A percentile compares a stretch with the other conserved stretches of the same genome.
phyloP scores from a whole-genome alignment of 2,113 vertebrate genomes.

The Pithys albifrons region DNA sequence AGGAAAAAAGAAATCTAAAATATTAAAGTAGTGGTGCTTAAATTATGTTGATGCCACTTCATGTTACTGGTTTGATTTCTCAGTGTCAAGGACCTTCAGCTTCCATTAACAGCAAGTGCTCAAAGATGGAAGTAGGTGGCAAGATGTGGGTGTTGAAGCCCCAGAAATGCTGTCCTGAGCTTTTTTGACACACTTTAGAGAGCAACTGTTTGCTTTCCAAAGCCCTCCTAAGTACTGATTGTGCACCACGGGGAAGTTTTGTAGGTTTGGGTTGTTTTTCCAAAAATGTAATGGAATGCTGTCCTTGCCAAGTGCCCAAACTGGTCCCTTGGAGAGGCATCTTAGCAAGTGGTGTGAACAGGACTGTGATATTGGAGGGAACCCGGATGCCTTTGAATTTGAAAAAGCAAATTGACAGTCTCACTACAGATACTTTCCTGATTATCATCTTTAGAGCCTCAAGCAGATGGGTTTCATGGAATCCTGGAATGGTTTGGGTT shows the following conservation, averaged over 20 bases:
- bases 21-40: not conserved
- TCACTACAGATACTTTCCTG: not conserved
- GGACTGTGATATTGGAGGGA: not conserved
- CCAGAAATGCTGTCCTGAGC: not conserved
- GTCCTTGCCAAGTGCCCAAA: not conserved
- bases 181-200: not conserved
- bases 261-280: not conserved
- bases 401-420: not conserved
- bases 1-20: not conserved
- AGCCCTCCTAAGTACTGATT: not conserved
- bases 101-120: not conserved
- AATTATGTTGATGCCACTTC: not conserved
- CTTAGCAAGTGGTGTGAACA: not conserved
- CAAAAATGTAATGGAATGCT: not conserved
- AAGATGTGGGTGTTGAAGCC: not conserved
- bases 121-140: not conserved
- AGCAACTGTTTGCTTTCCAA: not conserved
- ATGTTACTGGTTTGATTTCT: rapidly evolving
- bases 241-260: not conserved
- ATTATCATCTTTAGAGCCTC: not conserved
- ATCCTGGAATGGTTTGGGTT: not conserved
- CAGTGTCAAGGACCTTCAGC: not conserved
- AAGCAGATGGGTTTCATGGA: not conserved
- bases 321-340: not conserved
- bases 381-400: not conserved